phyloP scores from a whole-genome alignment of 2,888 invertebrate genomes.

The Furcula furcula region DNA sequence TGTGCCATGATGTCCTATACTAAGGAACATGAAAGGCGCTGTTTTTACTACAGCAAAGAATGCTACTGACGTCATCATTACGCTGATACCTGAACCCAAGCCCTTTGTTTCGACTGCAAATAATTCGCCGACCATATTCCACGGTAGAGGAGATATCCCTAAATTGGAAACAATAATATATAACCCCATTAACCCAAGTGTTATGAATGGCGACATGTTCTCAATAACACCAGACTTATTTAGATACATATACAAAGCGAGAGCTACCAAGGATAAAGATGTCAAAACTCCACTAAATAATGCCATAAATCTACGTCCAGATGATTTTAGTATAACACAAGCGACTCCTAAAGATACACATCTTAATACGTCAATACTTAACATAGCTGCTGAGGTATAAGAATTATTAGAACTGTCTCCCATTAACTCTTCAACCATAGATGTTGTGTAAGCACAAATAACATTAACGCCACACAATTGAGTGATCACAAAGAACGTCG shows the following conservation, averaged over 20 bases:
- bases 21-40: conserved; percentile 82
- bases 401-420: conserved; percentile 61
- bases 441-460: conserved; percentile 86
- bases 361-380: conserved; percentile 84
- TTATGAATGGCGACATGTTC: conserved; percentile 54
- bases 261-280: conserved; percentile 75
- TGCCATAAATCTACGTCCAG: conserved; percentile 84
- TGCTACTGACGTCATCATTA: conserved; percentile 84
- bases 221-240: conserved; percentile 42
- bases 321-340: conserved; percentile 81
- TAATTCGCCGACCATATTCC: conserved; percentile 89
- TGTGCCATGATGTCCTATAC: conserved; percentile 81
- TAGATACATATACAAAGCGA: conserved; percentile 75
- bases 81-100: conserved; percentile 85
- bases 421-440: conserved; percentile 83
- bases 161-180: conserved; percentile 83
- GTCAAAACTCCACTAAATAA: conserved; percentile 84
- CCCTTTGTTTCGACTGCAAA: conserved; percentile 85
- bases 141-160: conserved; percentile 85
- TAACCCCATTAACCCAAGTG: conserved; percentile 76
- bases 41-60: conserved; percentile 86
- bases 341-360: conserved; percentile 82
- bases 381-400: conserved; percentile 83
- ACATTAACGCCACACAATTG: conserved; percentile 88
- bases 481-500: conserved; percentile 84